A percentile compares a stretch with the other conserved stretches of the same genome.
These are phyloP conservation scores for Pseudomyrmex pallidus DNA, from an alignment of 1,140 invertebrate species.

Conservation along the genomic window DNA sequence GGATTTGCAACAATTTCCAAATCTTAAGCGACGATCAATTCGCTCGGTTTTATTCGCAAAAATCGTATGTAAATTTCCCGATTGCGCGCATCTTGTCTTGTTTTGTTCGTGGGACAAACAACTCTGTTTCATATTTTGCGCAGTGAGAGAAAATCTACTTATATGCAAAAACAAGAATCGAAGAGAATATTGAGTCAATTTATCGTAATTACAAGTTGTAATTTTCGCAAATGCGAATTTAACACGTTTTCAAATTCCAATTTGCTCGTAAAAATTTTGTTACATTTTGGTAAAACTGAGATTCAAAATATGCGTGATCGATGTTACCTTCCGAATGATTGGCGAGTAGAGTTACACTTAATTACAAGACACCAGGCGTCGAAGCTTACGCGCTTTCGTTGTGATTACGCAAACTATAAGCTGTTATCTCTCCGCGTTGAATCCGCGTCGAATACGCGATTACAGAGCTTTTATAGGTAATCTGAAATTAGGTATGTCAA, in stretches of 20 bases:
- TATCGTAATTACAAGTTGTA: too few species aligned
- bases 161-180: too few species aligned
- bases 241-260: too few species aligned
- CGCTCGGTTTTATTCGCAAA: slow-evolving; percentile 25
- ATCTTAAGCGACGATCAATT: slow-evolving; percentile 45
- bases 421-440: neutral
- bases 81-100: too few species aligned
- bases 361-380: slow-evolving; percentile 37
- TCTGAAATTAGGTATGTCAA: slow-evolving; percentile 1
- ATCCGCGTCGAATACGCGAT: neutral
- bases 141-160: too few species aligned
- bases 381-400: slow-evolving; percentile 28
- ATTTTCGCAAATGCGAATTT: neutral
- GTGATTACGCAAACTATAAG: slow-evolving; percentile 20
- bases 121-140: too few species aligned
- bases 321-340: slow-evolving; percentile 44
- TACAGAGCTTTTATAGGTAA: slow-evolving; percentile 29
- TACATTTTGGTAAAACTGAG: slow-evolving; percentile 7
- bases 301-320: slow-evolving; percentile 22
- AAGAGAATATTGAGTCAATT: too few species aligned
- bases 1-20: slow-evolving; percentile 56
- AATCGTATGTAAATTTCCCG: neutral
- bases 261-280: slow-evolving; percentile 10
- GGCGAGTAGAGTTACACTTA: slow-evolving; percentile 47
- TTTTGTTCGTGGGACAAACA: too few species aligned